phyloP scores from a whole-genome alignment of 2,888 invertebrate genomes.

The Plebejus anna region DNA sequence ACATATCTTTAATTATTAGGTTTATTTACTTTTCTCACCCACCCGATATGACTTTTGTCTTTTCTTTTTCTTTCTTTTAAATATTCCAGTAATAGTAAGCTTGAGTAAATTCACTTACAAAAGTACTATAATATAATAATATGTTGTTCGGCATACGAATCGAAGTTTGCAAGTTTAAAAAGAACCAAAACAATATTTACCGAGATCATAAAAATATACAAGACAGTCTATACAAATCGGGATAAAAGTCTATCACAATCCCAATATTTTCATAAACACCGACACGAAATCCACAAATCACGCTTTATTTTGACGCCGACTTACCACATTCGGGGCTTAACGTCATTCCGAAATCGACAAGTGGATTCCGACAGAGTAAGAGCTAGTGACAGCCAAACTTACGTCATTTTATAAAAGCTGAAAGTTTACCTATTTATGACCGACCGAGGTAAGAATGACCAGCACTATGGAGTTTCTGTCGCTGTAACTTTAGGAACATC shows the following conservation, averaged over 20 bases:
- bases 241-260: not conserved
- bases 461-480: too few species aligned
- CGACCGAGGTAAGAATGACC: too few species aligned
- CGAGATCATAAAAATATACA: not conserved
- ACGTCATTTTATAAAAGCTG: too few species aligned
- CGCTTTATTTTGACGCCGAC: slow-evolving; percentile 24
- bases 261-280: slow-evolving; percentile 18
- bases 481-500: too few species aligned
- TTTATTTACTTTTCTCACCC: not conserved
- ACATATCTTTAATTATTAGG: not conserved
- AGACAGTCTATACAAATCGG: slow-evolving; percentile 1
- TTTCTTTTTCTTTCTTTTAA: too few species aligned
- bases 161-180: too few species aligned
- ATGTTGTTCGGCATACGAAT: too few species aligned
- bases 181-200: not conserved
- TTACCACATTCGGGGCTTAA: slow-evolving; percentile 20
- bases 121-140: too few species aligned
- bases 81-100: too few species aligned
- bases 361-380: slow-evolving; percentile 9
- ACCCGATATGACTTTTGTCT: not conserved
- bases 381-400: too few species aligned
- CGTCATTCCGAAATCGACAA: slow-evolving; percentile 24
- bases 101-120: too few species aligned
- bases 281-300: slow-evolving; percentile 9
- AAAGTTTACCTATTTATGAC: too few species aligned